phyloP scores from a whole-genome alignment of 2,797 vertebrate genomes.

The Rhynchonycteris naso region DNA sequence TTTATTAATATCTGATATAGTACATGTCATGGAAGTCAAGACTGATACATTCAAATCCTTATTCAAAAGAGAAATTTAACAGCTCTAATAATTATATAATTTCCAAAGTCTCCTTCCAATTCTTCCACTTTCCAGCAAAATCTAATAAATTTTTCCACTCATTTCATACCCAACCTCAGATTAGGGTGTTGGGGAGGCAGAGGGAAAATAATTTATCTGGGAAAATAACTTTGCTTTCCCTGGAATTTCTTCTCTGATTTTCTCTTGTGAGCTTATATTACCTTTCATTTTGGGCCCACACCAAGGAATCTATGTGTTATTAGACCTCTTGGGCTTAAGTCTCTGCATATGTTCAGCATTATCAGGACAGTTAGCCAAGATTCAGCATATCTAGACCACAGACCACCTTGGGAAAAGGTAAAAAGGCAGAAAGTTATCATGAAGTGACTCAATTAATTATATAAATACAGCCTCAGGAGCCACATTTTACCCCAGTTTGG shows the following conservation, averaged over 20 bases:
- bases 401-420: background rate
- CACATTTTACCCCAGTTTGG: background rate
- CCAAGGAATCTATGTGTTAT: background rate
- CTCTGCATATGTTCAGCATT: background rate
- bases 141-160: background rate
- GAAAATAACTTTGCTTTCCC: background rate
- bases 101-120: background rate
- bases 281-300: background rate
- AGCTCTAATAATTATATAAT: background rate
- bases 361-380: background rate
- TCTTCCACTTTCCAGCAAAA: background rate
- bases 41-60: background rate
- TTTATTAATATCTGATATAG: background rate
- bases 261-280: background rate
- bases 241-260: background rate
- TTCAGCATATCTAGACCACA: background rate
- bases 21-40: background rate
- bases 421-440: background rate
- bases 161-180: background rate
- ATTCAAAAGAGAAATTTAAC: slow-evolving; percentile 27
- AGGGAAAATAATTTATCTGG: background rate
- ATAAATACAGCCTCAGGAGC: background rate
- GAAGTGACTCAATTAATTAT: background rate
- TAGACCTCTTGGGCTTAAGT: background rate
- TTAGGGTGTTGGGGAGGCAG: background rate